Evolutionary conservation across 2,888 invertebrate genomes (phyloP), one percentile per base, ranked within the genome.

Genomic region (Chrysolina americana): DNA sequence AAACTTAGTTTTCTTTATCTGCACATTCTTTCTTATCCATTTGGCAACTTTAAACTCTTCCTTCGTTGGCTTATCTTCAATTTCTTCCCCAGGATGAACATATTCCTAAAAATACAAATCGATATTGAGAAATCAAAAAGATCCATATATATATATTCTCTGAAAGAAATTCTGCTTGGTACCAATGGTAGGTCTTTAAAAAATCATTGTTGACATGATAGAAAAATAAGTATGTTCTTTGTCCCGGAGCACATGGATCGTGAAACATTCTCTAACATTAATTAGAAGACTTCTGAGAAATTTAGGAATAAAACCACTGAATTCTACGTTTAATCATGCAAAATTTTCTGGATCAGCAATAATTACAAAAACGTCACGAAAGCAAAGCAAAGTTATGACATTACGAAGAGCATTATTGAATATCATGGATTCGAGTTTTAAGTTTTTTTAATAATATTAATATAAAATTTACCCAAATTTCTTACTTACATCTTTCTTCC

Each of bases 1-100:
- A 87, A 99, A 97, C 88, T 98, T 98, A 0, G 98, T 98, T 87
- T 96, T 97, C 89, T 98, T 98, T 3, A 94, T 95, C 47, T 96
- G 97, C 28, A 98, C 94, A 89, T 98, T 97, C 80, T 96, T 95
- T 70, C 96, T 94, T 82, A 99, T 90, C 95, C 97, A 98, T 87
- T 97, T 97, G 0, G 98, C 99, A 63, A 99, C 92, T 0, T 94
- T 92, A 87, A 96, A 97, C 87, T 99, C 98, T 74, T 97, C 95
- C 87, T 97, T 98, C 0, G 94, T 91, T 0, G 96, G 94, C 88
- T 96, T 95, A 74, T 94, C 94, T 0, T 91, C 89, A 28, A 89
- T 87, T 76, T 90, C 89, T 78, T 91, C 87, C 9, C 89, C 89
- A 23, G 87, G 83, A 82, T 85, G 86, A 11, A 88, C 85, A 83